phyloP scores from a whole-genome alignment of 2,797 vertebrate genomes.

The Halcyon leucocephala region DNA sequence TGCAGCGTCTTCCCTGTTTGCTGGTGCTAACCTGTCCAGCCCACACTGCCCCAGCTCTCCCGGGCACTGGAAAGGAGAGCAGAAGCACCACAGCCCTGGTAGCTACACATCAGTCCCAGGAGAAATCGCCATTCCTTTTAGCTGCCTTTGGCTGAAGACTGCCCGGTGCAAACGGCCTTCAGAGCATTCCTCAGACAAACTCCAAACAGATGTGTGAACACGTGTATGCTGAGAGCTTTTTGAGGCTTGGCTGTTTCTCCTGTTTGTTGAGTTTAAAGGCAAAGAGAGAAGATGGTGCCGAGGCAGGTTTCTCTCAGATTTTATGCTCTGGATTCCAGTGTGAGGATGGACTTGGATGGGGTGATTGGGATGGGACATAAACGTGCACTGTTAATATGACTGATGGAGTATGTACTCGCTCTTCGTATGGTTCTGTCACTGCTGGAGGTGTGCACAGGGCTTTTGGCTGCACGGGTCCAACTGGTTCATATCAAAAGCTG shows the following conservation, averaged over 20 bases:
- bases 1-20: not conserved
- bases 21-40: not conserved
- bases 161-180: not conserved
- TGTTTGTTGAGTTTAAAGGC: not conserved
- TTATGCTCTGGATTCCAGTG: not conserved
- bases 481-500: not conserved
- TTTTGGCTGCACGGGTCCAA: not conserved
- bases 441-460: not conserved
- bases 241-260: not conserved
- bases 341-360: not conserved
- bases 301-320: not conserved
- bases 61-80: rapidly evolving
- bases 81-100: not conserved
- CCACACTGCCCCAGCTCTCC: rapidly evolving
- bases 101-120: not conserved
- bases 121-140: rapidly evolving
- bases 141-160: not conserved
- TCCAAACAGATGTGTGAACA: not conserved
- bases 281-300: not conserved
- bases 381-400: not conserved
- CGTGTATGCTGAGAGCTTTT: rapidly evolving
- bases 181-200: not conserved
- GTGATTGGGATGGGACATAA: rapidly evolving
- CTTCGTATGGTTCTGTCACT: not conserved
- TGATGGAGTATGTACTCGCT: not conserved